Percentiles rank a stretch among this genome's conserved stretches.
phyloP scores from a whole-genome alignment of 2,888 invertebrate species.

The Leucoptera coffeella region DNA sequence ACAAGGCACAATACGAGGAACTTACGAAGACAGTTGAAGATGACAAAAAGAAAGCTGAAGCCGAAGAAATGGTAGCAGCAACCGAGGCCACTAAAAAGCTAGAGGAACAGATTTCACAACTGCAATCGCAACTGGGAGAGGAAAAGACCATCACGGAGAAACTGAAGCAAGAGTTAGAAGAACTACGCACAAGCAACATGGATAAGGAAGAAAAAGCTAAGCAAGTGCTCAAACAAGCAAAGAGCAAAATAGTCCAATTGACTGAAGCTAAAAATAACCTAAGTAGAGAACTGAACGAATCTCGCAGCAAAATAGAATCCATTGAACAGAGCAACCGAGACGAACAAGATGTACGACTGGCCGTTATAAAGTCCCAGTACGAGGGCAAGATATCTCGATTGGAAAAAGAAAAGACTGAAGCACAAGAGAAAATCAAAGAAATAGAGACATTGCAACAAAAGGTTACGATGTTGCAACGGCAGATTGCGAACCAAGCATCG shows the following conservation, averaged over 20 bases:
- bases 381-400: conserved; percentile 63
- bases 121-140: conserved; percentile 29
- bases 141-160: conserved; percentile 58
- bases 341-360: conserved; percentile 52
- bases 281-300: conserved; percentile 51
- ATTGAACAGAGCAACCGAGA: conserved; percentile 48
- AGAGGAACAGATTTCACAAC: conserved; percentile 39
- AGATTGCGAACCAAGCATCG: conserved; percentile 64
- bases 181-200: conserved; percentile 42
- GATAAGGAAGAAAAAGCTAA: conserved; percentile 63
- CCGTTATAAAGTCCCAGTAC: conserved; percentile 62
- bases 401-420: conserved; percentile 67
- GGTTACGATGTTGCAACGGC: conserved; percentile 62
- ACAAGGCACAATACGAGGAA: conserved; percentile 81
- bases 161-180: conserved; percentile 60
- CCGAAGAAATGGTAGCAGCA: conserved; percentile 41
- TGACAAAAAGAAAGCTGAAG: conserved; percentile 53
- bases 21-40: conserved; percentile 61
- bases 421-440: conserved; percentile 56
- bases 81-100: conserved; percentile 44
- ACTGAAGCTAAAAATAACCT: conserved; percentile 63
- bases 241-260: conserved; percentile 65
- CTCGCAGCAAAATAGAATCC: conserved; percentile 39
- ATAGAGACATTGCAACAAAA: conserved; percentile 68
- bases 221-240: conserved; percentile 65